phyloP scores from a whole-genome alignment of 2,888 invertebrate genomes.

The Lasioglossum zephyrum region DNA sequence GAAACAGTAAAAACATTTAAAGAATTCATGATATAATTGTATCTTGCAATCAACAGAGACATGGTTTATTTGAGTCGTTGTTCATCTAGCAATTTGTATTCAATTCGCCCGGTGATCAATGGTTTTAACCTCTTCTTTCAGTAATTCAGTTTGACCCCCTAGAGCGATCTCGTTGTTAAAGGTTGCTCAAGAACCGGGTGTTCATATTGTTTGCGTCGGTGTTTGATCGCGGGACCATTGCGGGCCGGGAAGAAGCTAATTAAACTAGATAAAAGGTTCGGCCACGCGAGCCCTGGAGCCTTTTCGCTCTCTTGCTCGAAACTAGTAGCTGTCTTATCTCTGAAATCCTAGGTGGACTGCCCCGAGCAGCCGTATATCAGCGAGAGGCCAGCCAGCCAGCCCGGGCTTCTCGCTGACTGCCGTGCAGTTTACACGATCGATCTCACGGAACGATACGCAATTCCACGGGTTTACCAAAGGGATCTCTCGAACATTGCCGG shows the following conservation, averaged over 20 bases:
- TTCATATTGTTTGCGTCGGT: background rate
- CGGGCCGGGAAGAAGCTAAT: background rate
- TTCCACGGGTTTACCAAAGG: slow-evolving; percentile 57
- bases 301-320: slow-evolving; percentile 29
- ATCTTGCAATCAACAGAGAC: too few relatives aligned
- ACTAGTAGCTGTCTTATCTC: slow-evolving; percentile 51
- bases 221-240: background rate
- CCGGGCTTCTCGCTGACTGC: slow-evolving; percentile 43
- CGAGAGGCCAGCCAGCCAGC: slow-evolving; percentile 1
- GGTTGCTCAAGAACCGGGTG: background rate
- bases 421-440: slow-evolving; percentile 59
- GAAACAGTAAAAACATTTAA: too few relatives aligned
- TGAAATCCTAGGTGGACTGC: slow-evolving; percentile 57
- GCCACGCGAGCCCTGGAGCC: background rate
- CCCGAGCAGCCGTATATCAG: slow-evolving; percentile 38
- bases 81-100: background rate
- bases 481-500: slow-evolving; percentile 60
- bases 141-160: background rate
- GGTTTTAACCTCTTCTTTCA: background rate
- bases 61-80: too few relatives aligned
- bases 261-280: slow-evolving; percentile 5
- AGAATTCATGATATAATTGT: too few relatives aligned
- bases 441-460: slow-evolving; percentile 64
- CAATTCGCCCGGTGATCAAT: background rate
- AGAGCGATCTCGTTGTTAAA: background rate